Evolutionary conservation across 2,888 invertebrate genomes (phyloP).

Genomic region (Drosophila eohydei): DNA sequence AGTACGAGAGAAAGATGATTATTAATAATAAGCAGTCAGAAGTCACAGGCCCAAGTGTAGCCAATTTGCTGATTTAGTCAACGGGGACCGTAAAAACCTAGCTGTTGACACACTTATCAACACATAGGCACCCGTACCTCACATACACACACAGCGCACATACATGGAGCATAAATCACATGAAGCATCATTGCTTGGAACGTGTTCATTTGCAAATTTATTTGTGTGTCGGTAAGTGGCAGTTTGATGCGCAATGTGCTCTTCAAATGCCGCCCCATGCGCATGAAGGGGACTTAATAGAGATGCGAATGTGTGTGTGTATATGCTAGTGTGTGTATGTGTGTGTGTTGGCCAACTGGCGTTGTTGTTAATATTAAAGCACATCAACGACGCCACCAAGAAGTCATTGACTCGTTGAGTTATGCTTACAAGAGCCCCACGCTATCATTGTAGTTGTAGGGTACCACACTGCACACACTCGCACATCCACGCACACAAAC

Average conservation of each 20-base stretch:
- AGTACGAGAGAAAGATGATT: slow-evolving; percentile 31
- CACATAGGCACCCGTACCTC: slow-evolving; percentile 39
- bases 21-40: slow-evolving; percentile 63
- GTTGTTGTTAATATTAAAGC: slow-evolving; percentile 82
- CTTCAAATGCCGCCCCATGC: slow-evolving; percentile 66
- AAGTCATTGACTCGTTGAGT: slow-evolving; percentile 84
- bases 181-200: slow-evolving; percentile 67
- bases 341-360: slow-evolving; percentile 48
- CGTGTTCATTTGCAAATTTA: slow-evolving; percentile 82
- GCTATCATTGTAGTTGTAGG: slow-evolving; percentile 60
- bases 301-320: slow-evolving; percentile 6
- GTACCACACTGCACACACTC: slow-evolving; percentile 24
- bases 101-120: slow-evolving; percentile 81
- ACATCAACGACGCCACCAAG: slow-evolving; percentile 82
- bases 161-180: slow-evolving; percentile 22
- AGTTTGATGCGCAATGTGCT: slow-evolving; percentile 79
- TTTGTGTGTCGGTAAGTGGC: slow-evolving; percentile 78
- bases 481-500: slow-evolving; percentile 16
- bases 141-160: slow-evolving; percentile 18
- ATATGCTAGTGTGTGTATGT: slow-evolving; percentile 1
- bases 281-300: slow-evolving; percentile 45
- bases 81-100: slow-evolving; percentile 56
- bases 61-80: slow-evolving; percentile 76
- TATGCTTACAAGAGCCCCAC: slow-evolving; percentile 73
- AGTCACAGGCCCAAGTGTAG: slow-evolving; percentile 60